A percentile compares a stretch with the other conserved stretches of the same genome.
Evolutionary conservation across 2,888 invertebrate genomes (phyloP).

Genomic region (Drosophila prolongata): DNA sequence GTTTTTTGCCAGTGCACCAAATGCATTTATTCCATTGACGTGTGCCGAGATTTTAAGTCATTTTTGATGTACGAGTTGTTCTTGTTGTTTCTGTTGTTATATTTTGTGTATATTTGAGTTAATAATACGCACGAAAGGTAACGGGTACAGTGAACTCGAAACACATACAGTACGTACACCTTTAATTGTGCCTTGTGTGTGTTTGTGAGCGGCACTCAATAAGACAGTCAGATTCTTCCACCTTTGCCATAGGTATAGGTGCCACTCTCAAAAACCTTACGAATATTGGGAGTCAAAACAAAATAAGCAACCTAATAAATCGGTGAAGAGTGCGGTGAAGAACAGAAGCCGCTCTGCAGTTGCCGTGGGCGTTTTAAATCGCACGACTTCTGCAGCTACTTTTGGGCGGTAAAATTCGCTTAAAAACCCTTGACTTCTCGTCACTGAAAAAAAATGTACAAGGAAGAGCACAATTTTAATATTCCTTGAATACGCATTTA

Average conservation of each 20-base stretch:
- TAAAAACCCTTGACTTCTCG: background rate
- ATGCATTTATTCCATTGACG: constrained; percentile 75
- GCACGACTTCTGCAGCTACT: constrained; percentile 26
- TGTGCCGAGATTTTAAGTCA: constrained; percentile 72
- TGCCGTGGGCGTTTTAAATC: constrained; percentile 53
- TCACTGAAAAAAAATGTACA: background rate
- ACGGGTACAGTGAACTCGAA: constrained; percentile 74
- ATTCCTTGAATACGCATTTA: no score
- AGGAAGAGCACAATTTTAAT: background rate
- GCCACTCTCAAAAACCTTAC: constrained; percentile 30
- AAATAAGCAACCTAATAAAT: constrained; percentile 53
- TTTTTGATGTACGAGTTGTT: constrained; percentile 73
- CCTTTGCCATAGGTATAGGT: constrained; percentile 8
- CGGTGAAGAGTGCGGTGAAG: constrained; percentile 36
- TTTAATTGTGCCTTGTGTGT: constrained; percentile 29
- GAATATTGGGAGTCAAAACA: constrained; percentile 77
- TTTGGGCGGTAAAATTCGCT: constrained; percentile 17
- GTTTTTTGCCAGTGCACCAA: constrained; percentile 24
- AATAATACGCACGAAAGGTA: constrained; percentile 64
- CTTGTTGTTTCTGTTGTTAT: constrained; percentile 51
- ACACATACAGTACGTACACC: constrained; percentile 26
- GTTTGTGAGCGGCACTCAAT: constrained; percentile 11
- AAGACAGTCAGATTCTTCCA: constrained; percentile 6
- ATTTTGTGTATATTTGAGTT: constrained; percentile 56
- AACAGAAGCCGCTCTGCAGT: constrained; percentile 56